Evolutionary conservation across 1,140 invertebrate species (phyloP).

Genomic region (Neodiprion virginianus): DNA sequence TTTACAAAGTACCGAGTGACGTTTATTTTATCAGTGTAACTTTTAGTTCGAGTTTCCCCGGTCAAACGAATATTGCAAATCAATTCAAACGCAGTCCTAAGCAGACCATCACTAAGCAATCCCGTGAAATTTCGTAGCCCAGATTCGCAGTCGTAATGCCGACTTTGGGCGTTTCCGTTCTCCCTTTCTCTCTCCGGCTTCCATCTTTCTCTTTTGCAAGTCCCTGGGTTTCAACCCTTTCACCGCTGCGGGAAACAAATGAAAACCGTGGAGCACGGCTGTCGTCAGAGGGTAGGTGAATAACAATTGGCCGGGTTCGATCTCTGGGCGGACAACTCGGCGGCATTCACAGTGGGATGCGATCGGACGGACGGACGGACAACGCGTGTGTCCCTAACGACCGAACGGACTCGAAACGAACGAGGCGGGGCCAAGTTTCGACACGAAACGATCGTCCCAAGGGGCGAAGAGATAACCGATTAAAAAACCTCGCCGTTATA

Average conservation of each 20-base stretch:
- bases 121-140: no score
- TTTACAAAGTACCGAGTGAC: no score
- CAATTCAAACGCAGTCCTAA: no score
- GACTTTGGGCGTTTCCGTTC: no score
- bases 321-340: background rate
- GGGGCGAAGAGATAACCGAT: background rate
- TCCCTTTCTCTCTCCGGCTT: no score
- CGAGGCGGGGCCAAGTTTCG: background rate
- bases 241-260: background rate
- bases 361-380: background rate
- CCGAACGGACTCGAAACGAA: background rate
- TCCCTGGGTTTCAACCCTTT: no score
- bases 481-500: background rate
- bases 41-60: no score
- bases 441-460: background rate
- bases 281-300: background rate
- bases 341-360: background rate
- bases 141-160: no score
- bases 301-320: background rate
- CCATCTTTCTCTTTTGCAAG: no score
- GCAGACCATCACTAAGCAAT: no score
- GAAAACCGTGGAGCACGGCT: background rate
- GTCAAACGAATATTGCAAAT: no score
- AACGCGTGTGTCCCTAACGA: slow-evolving; percentile 4
- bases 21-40: no score